Evolutionary conservation across 1,140 invertebrate genomes (phyloP).

Genomic region (Spodoptera frugiperda): DNA sequence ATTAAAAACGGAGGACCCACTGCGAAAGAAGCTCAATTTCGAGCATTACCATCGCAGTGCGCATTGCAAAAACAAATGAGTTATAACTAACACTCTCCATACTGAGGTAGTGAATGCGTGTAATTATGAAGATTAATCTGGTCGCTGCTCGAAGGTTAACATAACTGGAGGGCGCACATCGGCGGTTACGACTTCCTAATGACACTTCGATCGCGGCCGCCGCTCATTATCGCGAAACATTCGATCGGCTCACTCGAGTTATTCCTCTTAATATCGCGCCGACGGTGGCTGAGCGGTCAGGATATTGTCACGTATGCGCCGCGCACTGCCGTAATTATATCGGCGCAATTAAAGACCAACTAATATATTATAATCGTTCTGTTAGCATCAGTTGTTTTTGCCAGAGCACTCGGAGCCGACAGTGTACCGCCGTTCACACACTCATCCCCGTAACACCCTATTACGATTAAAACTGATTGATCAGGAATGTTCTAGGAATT

Average conservation of each 20-base stretch:
- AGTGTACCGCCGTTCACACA: slow-evolving; percentile 67
- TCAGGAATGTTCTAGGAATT: slow-evolving; percentile 53
- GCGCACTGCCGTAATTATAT: slow-evolving; percentile 82
- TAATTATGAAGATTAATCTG: slow-evolving; percentile 74
- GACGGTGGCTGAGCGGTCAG: slow-evolving; percentile 73
- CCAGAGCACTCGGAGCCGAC: slow-evolving; percentile 71
- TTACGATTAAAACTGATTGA: slow-evolving; percentile 62
- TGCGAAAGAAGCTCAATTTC: slow-evolving; percentile 32
- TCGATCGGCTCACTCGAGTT: slow-evolving; percentile 81
- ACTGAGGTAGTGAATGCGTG: slow-evolving; percentile 47
- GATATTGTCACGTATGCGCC: slow-evolving; percentile 83
- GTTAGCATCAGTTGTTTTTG: slow-evolving; percentile 81
- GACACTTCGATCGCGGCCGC: slow-evolving; percentile 80
- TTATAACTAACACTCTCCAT: slow-evolving; percentile 49
- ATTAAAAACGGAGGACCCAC: slow-evolving; percentile 10
- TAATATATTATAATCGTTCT: slow-evolving; percentile 86
- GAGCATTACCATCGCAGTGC: slow-evolving; percentile 36
- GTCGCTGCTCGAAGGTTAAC: slow-evolving; percentile 66
- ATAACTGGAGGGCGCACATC: slow-evolving; percentile 77
- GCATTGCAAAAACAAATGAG: slow-evolving; percentile 42
- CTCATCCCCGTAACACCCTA: slow-evolving; percentile 68
- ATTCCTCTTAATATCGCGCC: slow-evolving; percentile 83
- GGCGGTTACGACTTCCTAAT: slow-evolving; percentile 83
- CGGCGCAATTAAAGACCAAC: slow-evolving; percentile 81
- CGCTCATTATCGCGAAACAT: slow-evolving; percentile 83